phyloP scores from a whole-genome alignment of 1,140 invertebrate species.

The Grapholita molesta region DNA sequence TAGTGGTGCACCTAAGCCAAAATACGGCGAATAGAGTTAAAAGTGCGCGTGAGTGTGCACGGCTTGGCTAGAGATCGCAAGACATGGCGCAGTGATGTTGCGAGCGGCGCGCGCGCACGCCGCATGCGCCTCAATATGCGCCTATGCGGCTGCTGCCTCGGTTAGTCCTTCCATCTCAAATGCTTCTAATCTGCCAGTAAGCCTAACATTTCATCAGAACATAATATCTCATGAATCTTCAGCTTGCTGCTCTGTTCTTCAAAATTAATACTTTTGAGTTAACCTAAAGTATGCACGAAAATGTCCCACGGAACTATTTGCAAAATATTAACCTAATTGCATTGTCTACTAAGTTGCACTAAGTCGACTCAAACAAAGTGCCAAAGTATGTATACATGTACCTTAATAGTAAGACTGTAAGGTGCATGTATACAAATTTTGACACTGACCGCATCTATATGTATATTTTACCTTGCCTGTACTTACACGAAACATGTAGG shows the following conservation, averaged over 20 bases:
- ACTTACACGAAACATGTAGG: no score
- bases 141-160: conserved; percentile 70
- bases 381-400: no score
- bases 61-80: conserved; percentile 26
- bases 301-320: neutral
- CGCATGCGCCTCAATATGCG: conserved; percentile 60
- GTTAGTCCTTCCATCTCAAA: conserved; percentile 42
- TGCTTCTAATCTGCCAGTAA: neutral
- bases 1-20: conserved; percentile 30
- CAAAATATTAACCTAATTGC: conserved; percentile 16
- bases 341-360: conserved; percentile 6
- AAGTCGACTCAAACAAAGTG: no score
- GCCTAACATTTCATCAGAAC: neutral
- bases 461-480: no score
- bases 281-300: neutral
- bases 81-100: conserved; percentile 60
- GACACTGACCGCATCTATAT: no score
- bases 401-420: no score
- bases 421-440: no score
- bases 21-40: conserved; percentile 59
- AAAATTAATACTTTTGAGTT: conserved; percentile 3
- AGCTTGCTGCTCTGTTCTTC: conserved; percentile 1
- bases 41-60: conserved; percentile 57
- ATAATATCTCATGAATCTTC: neutral
- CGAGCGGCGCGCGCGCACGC: conserved; percentile 40